Conservation (phyloP, 2,888 invertebrate species). For the Stomorhina lunata region DNA sequence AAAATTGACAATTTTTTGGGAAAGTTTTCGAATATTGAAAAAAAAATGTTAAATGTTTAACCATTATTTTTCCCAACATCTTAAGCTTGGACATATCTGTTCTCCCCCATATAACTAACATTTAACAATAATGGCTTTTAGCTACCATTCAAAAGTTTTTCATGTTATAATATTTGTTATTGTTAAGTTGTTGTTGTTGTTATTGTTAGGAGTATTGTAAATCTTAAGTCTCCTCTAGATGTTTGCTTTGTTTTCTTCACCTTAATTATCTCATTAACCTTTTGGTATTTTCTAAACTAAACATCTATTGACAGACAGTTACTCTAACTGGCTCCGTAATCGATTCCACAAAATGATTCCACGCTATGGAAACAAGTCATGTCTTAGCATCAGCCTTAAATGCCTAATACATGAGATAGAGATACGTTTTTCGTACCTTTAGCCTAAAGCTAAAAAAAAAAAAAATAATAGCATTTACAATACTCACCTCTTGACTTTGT, state of each 20-base stretch:
- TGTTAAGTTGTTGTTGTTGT: slow-evolving; percentile 12
- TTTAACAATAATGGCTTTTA: slow-evolving; percentile 37
- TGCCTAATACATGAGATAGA: too few species aligned
- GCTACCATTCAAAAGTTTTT: slow-evolving; percentile 31
- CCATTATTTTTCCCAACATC: too few species aligned
- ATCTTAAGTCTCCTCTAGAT: background rate
- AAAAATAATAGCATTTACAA: background rate
- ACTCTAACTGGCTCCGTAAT: slow-evolving; percentile 24
- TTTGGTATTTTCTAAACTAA: slow-evolving; percentile 61
- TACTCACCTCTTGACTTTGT: slow-evolving; percentile 78
- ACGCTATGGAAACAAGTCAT: background rate
- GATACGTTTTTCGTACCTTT: background rate
- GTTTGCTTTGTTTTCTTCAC: slow-evolving; percentile 52
- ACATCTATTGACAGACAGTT: slow-evolving; percentile 51
- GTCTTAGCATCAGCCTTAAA: background rate
- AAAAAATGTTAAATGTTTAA: too few species aligned
- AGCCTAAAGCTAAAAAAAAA: background rate
- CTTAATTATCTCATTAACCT: slow-evolving; percentile 66
- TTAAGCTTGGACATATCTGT: slow-evolving; percentile 18
- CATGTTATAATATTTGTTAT: slow-evolving; percentile 17
- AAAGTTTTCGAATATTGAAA: too few species aligned
- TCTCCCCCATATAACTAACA: too few species aligned
- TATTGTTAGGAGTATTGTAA: slow-evolving; percentile 32
- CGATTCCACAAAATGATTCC: too few species aligned
- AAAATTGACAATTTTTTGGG: too few species aligned